These are phyloP conservation scores for Drosophila lini DNA, from an alignment of 1,140 invertebrate species.

Conservation along the genomic window DNA sequence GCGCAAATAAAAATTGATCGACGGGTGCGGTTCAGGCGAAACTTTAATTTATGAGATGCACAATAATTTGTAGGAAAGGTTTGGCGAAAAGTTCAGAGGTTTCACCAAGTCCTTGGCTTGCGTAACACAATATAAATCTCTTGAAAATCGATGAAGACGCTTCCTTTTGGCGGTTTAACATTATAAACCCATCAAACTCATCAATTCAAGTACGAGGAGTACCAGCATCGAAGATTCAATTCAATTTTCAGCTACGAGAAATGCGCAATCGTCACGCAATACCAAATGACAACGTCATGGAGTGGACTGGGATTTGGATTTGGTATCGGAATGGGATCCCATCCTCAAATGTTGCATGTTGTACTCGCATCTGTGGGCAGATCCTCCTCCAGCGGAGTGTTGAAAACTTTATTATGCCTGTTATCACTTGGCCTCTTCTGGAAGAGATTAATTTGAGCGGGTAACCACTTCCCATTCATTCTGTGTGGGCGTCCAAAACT, in stretches of 20 bases:
- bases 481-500: constrained; percentile 38
- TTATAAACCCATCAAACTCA: constrained; percentile 65
- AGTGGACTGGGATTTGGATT: constrained; percentile 9
- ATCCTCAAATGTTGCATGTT: constrained; percentile 46
- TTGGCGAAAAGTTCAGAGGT: constrained; percentile 21
- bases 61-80: constrained; percentile 39
- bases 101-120: constrained; percentile 17
- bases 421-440: constrained; percentile 41
- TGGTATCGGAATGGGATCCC: constrained; percentile 4
- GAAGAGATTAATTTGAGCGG: constrained; percentile 56
- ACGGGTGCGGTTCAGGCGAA: constrained; percentile 34
- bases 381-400: constrained; percentile 31
- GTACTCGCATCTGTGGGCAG: constrained; percentile 35
- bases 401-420: constrained; percentile 69
- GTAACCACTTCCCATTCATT: constrained; percentile 21
- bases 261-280: constrained; percentile 61
- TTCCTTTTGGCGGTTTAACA: constrained; percentile 7
- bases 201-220: constrained; percentile 47
- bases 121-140: constrained; percentile 20
- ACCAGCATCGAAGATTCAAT: constrained; percentile 40
- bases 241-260: constrained; percentile 30
- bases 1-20: constrained; percentile 69
- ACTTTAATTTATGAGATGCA: constrained; percentile 38
- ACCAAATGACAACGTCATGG: constrained; percentile 63
- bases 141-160: constrained; percentile 9